Percentiles rank a stretch among this genome's conserved stretches.
These are phyloP conservation scores for Sarcophaga peregrina DNA, from an alignment of 1,140 invertebrate genomes.

Conservation along the genomic window DNA sequence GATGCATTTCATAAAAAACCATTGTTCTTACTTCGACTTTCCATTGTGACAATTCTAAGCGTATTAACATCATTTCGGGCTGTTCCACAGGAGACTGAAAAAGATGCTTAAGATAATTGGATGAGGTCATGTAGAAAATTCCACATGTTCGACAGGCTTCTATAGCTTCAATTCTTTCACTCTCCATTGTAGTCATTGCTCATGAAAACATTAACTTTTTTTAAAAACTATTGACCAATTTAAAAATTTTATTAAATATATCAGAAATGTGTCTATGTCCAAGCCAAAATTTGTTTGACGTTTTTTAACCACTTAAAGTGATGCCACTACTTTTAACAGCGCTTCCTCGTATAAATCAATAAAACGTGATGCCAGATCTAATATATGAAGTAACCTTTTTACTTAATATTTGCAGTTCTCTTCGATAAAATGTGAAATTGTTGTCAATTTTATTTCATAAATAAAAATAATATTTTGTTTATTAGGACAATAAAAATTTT, in stretches of 20 bases:
- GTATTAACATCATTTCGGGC: constrained; percentile 53
- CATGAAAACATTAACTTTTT: too few relatives aligned
- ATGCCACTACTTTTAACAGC: not conserved
- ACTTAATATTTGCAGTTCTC: too few relatives aligned
- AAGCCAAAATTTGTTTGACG: not conserved
- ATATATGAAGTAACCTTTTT: not conserved
- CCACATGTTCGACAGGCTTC: constrained; percentile 60
- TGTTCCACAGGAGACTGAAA: constrained; percentile 44
- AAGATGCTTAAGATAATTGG: constrained; percentile 41
- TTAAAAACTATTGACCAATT: not conserved
- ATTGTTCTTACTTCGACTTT: constrained; percentile 50
- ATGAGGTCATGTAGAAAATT: constrained; percentile 51
- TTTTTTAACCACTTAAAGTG: not conserved
- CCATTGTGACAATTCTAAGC: constrained; percentile 56
- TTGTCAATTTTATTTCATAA: too few relatives aligned
- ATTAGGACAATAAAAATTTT: too few relatives aligned
- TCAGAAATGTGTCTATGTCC: not conserved
- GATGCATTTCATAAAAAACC: not conserved
- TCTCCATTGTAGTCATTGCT: constrained; percentile 25
- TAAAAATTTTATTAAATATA: not conserved
- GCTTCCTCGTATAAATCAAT: not conserved
- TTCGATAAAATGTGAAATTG: too few relatives aligned
- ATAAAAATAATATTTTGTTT: too few relatives aligned
- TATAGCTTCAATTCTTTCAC: constrained; percentile 46
- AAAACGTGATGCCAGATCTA: not conserved